Base-by-base conservation (phyloP, 2,113 vertebrate species). In the Brachypodius melanocephalos region DNA sequence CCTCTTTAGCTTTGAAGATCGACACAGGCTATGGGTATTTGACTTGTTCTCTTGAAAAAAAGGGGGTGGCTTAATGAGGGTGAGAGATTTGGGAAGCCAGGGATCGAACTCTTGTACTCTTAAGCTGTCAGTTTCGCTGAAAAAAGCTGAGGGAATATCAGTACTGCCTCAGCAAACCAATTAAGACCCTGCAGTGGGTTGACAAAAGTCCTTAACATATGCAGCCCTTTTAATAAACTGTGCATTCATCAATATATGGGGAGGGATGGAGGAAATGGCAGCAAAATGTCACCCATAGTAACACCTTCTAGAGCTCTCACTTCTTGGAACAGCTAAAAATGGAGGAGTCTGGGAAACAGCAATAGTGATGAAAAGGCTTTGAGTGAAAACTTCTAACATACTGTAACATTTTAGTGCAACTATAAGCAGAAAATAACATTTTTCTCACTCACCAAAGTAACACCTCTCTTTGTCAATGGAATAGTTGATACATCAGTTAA, bases 401-500 rank as follows among this genome's bases (percentile, higher is more conserved):
- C 80, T 95, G 66, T 81, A 94, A 71, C 62, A 95, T 96, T 94
- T 94, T 96, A 92, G 89, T 85, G 88, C 79, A 97, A 74, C 62
- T 93, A 88, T 90, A 86, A 97, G 94, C 77, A 98, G 89, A 98
- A 97, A 97, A 97, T 96, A 97, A 95, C 93, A 83, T 97, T 97
- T 93, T 97, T 97, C 93, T 98, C 95, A 92, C 95, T 97, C 83
- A 59, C 45, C 87, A 93, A 96, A 97, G 85, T 97, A 96, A 96
- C 97, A 97, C 89, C 58, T 97, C 94, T 97, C 88, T 97, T 98
- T 96, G 94, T 97, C 96, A 98, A 95, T 97, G 91, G 80, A 97
- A 91, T 85, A 96, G 87, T 59, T 98, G 97, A 97, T 96, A 97
- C 94, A 97, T 93, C 96, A 95, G 94, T 97, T 94, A 96, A 97